phyloP scores from a whole-genome alignment of 1,140 invertebrate species.

The Brachystomella parvula region DNA sequence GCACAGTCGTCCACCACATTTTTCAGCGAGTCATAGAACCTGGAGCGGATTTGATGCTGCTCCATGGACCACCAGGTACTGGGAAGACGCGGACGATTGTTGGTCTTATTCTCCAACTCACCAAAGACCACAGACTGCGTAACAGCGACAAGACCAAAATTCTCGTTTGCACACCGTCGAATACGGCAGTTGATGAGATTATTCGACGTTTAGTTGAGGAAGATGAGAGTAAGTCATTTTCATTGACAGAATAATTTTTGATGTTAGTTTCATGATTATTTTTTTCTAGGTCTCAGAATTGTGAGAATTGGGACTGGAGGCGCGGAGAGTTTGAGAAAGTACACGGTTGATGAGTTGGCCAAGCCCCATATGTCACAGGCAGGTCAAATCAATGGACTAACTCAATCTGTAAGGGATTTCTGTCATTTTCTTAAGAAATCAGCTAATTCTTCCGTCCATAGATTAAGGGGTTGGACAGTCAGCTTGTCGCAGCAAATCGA shows the following conservation, averaged over 20 bases:
- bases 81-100: slow-evolving; percentile 34
- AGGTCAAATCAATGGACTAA: neutral
- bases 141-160: slow-evolving; percentile 15
- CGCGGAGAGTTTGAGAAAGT: neutral
- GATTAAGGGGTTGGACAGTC: neutral
- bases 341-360: neutral
- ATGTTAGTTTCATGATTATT: neutral
- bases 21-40: neutral
- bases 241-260: neutral
- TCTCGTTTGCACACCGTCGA: slow-evolving; percentile 33
- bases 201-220: slow-evolving; percentile 15
- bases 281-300: slow-evolving; percentile 1
- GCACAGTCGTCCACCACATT: slow-evolving; percentile 10
- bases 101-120: slow-evolving; percentile 27
- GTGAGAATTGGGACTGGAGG: neutral
- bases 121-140: neutral
- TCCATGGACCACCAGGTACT: slow-evolving; percentile 34
- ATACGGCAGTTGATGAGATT: slow-evolving; percentile 35
- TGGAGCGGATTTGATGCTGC: slow-evolving; percentile 25
- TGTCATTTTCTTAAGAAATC: neutral
- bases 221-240: slow-evolving; percentile 3
- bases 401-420: neutral
- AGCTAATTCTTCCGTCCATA: neutral
- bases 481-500: neutral
- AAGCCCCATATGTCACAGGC: neutral